These are phyloP conservation scores for Tympanoctomys barrerae DNA, from an alignment of 2,797 vertebrate species.

Conservation along the genomic window DNA sequence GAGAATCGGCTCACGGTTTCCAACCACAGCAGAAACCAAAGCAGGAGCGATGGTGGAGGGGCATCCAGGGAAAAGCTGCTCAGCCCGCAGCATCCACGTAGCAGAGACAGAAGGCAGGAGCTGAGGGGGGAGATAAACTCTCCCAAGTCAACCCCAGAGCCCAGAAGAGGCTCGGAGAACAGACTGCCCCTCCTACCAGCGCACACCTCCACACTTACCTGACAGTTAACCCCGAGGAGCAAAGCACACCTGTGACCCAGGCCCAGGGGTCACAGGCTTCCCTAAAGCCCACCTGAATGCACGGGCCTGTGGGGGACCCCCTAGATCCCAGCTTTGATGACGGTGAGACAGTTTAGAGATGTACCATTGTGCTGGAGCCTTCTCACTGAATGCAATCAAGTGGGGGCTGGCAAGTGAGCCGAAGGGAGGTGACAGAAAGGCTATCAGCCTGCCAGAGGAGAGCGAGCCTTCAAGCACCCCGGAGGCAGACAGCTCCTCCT, in stretches of 20 bases:
- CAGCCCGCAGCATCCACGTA: background rate
- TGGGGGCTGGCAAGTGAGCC: background rate
- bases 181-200: background rate
- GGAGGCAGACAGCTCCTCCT: background rate
- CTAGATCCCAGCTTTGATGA: background rate
- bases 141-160: background rate
- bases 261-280: background rate
- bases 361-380: background rate
- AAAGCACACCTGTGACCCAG: background rate
- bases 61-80: background rate
- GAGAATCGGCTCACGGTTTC: background rate
- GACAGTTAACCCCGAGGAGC: background rate
- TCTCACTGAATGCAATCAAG: background rate
- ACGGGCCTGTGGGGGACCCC: background rate
- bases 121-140: background rate
- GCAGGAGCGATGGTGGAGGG: background rate
- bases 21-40: background rate
- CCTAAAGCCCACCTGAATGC: background rate
- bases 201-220: background rate
- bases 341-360: background rate
- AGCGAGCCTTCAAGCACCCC: background rate
- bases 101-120: background rate
- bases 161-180: background rate
- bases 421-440: background rate
- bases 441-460: conserved; percentile 11